Evolutionary conservation across 2,113 vertebrate species (phyloP), one percentile per base, ranked within the genome.

Genomic region (Rhinogobius similis): DNA sequence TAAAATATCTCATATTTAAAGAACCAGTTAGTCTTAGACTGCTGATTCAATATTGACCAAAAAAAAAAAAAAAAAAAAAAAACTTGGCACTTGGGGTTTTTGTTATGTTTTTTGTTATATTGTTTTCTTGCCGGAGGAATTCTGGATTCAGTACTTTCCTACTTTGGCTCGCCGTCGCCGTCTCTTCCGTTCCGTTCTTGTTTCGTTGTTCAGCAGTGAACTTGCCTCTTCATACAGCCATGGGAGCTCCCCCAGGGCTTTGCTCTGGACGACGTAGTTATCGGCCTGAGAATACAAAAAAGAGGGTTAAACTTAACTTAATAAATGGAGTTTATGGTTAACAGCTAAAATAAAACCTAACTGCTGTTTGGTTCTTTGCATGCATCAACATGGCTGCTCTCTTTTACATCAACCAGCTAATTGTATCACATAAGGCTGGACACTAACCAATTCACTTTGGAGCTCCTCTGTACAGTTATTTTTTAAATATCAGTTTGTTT

Each of bases 161-260:
- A 0, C 55, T 11, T 24, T 46, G 0, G 0, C 44, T 4, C 85
- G 72, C 5, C 84, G 65, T 0, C 79, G 65, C 2, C 73, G 52
- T 55, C 21, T 64, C 71, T 21, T 39, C 41, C 9, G n/a, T n/a
- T n/a, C n/a, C n/a, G n/a, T n/a, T n/a, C n/a, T n/a, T n/a, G n/a
- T 24, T 6, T 0, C 29, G 6, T 4, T 12, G 0, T 72, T 20
- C 0, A 59, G 1, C 52, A 89, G 10, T 0, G 50, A 29, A 50
- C 82, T 82, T 0, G 87, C 90, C 67, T 83, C 65, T 11, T 81
- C 39, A 0, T 75, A 89, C 10, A 90, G 23, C 71, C 46, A 38
- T 0, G 27, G 56, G 26, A 91, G 76, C 62, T 91, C 85, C 73
- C 38, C 52, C 75, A 91, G 10, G 0, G 88, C 88, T 66, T 89